phyloP scores from a whole-genome alignment of 2,888 invertebrate species.

The Frankliniella intonsa region DNA sequence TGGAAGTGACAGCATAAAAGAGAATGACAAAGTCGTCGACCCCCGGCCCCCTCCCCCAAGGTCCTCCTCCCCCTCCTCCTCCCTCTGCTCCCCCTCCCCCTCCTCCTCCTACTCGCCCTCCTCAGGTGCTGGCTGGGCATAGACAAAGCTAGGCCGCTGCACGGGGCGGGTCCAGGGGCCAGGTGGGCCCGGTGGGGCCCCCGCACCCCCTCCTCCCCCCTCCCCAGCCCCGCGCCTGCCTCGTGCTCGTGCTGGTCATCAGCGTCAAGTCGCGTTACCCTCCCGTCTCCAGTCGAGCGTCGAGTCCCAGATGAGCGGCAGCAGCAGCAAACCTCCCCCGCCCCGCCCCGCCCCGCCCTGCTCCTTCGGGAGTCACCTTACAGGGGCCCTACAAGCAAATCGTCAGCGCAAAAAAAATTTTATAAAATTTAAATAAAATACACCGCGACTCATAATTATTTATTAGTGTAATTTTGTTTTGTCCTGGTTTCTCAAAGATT shows the following conservation, averaged over 20 bases:
- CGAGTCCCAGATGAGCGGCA: not conserved
- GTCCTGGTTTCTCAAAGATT: too few species aligned
- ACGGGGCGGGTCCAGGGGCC: not conserved
- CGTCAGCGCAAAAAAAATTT: too few species aligned
- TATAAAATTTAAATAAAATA: too few species aligned
- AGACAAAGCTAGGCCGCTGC: not conserved
- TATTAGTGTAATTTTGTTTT: too few species aligned
- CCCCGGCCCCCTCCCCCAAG: not conserved
- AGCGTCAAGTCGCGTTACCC: not conserved
- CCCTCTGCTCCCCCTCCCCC: not conserved
- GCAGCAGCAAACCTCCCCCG: not conserved
- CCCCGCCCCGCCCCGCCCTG: not conserved
- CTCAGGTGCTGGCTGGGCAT: not conserved
- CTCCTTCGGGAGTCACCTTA: not conserved
- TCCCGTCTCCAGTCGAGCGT: not conserved
- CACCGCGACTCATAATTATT: too few species aligned
- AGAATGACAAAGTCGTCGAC: slow-evolving; percentile 16
- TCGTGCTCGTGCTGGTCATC: not conserved
- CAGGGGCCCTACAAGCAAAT: too few species aligned
- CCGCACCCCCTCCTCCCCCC: not conserved
- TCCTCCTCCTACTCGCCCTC: not conserved
- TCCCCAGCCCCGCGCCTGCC: not conserved
- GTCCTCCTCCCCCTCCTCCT: not conserved
- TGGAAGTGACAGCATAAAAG: slow-evolving; percentile 6
- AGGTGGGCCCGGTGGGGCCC: not conserved